Evolutionary conservation across 23 tunicate genomes (phyloP).

Genomic region (Styela plicata): DNA sequence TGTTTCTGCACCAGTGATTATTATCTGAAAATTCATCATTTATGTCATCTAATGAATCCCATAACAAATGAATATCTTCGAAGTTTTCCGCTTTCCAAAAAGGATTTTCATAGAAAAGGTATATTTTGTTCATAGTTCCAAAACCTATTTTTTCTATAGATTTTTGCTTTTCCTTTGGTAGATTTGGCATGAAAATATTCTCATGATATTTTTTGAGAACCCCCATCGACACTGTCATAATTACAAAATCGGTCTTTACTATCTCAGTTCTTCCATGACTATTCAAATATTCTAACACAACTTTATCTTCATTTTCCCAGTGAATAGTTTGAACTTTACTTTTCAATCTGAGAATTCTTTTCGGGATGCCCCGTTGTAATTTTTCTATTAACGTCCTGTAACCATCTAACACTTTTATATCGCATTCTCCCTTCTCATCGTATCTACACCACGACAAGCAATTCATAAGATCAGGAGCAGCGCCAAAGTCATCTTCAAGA

Average conservation of each 20-base stretch:
- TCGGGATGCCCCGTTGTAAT: not conserved
- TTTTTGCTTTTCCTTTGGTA: constrained; percentile 18
- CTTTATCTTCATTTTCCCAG: not conserved
- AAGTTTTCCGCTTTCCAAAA: constrained; percentile 32
- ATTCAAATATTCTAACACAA: not conserved
- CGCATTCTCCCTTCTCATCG: not conserved
- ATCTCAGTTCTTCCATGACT: not conserved
- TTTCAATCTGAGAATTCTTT: not conserved
- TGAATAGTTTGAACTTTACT: not conserved
- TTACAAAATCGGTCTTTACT: constrained; percentile 50
- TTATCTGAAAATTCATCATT: not conserved
- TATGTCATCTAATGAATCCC: not conserved
- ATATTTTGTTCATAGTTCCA: constrained; percentile 30
- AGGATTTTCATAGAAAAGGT: constrained; percentile 32
- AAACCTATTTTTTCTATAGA: constrained; percentile 35
- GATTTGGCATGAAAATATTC: constrained; percentile 22
- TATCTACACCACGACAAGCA: not conserved
- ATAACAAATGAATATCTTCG: not conserved
- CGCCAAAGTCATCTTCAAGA: too few species aligned
- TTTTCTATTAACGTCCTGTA: not conserved
- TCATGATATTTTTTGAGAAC: constrained; percentile 23
- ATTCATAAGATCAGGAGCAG: not conserved
- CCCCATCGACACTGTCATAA: constrained; percentile 53
- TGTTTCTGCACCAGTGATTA: not conserved
- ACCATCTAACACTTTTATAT: not conserved